Base-by-base conservation (phyloP, 2,888 invertebrate genomes). In the Fragum whitleyi region DNA sequence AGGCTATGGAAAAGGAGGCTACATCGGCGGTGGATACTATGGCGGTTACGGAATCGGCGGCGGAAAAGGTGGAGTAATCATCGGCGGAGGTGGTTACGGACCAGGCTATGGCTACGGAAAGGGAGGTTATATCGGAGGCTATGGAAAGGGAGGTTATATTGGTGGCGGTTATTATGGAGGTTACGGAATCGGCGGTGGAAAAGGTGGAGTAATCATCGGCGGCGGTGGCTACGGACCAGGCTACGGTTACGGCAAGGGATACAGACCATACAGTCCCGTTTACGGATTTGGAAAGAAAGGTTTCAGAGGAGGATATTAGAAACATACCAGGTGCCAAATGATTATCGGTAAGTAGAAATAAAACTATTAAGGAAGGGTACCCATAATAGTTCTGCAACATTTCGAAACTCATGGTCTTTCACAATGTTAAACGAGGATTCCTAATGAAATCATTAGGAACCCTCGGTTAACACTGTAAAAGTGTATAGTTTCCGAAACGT, bases 221-320 rank as follows among this genome's bases (percentile, higher is more conserved):
- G 55, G 42, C 23, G 65, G 61, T 65, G 69, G 62, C 19, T 59
- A 73, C 26, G 79, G 79, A 2, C 26, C 47, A 26, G 62, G 73
- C 21, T 26, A 32, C 19, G 47, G 61, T 32, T 16, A 29, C 14
- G 36, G 42, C 19, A 28, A 42, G 2, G 61, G 73, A 23, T 55
- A 68, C 23, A 70, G 79, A 36, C 32, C 32, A 36, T 55, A 68
- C 23, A 70, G 79, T 6, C 32, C 32, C 3, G 32, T 36, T 36
- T 36, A 36, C 9, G 9, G 32, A 9, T 3, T 36, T 26, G 79
- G 79, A 21, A 36, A 42, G 1, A 39, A 55, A 29, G 72, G 72
- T 6, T 19, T 29, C 26, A 42, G 68, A 16, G 78, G 78, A 11
- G 74, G 79, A 21, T 70, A 71, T 51, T 19, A 21, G 11, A 21